phyloP scores from a whole-genome alignment of 1,140 invertebrate genomes.

The Oreohelix idahoensis region DNA sequence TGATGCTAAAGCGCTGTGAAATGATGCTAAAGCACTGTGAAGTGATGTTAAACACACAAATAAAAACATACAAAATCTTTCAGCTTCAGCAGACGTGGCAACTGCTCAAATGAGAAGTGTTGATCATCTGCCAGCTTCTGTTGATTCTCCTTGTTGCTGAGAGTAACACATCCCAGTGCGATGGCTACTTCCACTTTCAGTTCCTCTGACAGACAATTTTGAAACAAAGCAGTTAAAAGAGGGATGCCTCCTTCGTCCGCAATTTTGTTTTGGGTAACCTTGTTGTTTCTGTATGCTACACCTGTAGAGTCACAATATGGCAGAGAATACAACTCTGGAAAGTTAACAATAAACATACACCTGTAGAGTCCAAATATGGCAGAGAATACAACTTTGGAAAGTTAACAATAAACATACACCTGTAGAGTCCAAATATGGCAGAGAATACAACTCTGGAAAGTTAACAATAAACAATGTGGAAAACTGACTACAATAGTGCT shows the following conservation, averaged over 20 bases:
- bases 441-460: no score
- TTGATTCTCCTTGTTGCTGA: slow-evolving; percentile 69
- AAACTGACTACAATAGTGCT: no score
- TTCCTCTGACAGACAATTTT: slow-evolving; percentile 60
- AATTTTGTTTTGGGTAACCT: slow-evolving; percentile 66
- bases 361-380: no score
- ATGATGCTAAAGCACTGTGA: no score
- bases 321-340: no score
- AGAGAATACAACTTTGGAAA: no score
- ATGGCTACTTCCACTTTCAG: slow-evolving; percentile 71
- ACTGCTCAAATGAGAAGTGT: slow-evolving; percentile 65
- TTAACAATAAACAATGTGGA: no score
- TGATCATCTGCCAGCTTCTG: slow-evolving; percentile 60
- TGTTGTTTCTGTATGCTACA: slow-evolving; percentile 71
- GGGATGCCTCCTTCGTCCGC: slow-evolving; percentile 69
- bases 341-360: no score
- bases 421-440: no score
- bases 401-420: no score
- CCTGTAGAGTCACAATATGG: slow-evolving; percentile 48
- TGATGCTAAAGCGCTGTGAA: no score
- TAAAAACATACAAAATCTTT: slow-evolving; percentile 53
- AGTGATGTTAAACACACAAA: not conserved
- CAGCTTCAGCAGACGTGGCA: slow-evolving; percentile 64
- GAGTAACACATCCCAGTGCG: slow-evolving; percentile 67
- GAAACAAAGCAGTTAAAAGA: slow-evolving; percentile 62